Conservation (phyloP, 2,888 invertebrate species). For the Nomada goodeniana region DNA sequence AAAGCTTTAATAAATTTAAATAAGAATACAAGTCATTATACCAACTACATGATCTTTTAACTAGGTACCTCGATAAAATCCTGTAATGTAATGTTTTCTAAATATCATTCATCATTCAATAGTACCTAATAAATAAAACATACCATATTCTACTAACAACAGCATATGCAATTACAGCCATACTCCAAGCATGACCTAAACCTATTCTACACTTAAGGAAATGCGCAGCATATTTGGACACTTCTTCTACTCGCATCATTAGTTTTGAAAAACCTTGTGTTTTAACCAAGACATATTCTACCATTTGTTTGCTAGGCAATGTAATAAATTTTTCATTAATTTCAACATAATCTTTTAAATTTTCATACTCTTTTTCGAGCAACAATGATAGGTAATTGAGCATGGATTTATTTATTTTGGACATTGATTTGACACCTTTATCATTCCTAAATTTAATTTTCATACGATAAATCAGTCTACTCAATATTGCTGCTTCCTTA, state of each 20-base stretch:
- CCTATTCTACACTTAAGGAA: constrained; percentile 86
- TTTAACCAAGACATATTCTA: constrained; percentile 86
- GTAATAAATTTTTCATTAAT: constrained; percentile 76
- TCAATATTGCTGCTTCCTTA: constrained; percentile 86
- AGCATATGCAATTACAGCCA: constrained; percentile 86
- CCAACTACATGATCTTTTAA: constrained; percentile 85
- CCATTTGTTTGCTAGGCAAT: constrained; percentile 87
- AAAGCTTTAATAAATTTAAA: constrained; percentile 82
- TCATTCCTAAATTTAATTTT: constrained; percentile 87
- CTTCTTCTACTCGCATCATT: constrained; percentile 85
- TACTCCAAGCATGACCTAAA: constrained; percentile 86
- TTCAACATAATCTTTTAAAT: constrained; percentile 71
- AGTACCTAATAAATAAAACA: constrained; percentile 5
- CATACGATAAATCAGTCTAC: constrained; percentile 86
- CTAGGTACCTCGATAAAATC: constrained; percentile 84
- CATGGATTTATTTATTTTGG: constrained; percentile 86
- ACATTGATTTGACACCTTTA: constrained; percentile 86
- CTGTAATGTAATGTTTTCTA: constrained; percentile 61
- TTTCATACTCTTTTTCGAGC: constrained; percentile 83
- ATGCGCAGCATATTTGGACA: constrained; percentile 85
- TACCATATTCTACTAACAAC: constrained; percentile 86
- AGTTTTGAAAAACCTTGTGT: constrained; percentile 86
- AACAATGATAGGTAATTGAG: constrained; percentile 85
- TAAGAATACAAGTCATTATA: constrained; percentile 85
- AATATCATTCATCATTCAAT: background rate